Percentiles rank a stretch among this genome's conserved stretches.
phyloP scores from a whole-genome alignment of 2,113 vertebrate species.

The Hipposideros armiger region DNA sequence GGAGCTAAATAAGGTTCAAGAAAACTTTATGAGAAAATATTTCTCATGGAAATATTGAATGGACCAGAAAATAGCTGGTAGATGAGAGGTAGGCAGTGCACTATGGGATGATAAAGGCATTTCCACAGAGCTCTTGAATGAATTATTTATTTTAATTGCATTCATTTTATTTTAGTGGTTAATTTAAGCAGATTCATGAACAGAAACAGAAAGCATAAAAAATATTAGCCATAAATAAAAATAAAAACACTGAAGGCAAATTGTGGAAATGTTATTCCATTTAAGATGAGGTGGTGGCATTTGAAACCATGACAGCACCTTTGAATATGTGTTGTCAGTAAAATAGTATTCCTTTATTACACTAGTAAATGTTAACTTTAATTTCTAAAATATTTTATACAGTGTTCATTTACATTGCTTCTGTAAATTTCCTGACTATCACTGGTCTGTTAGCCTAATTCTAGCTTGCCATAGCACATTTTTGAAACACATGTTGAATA shows the following conservation, averaged over 20 bases:
- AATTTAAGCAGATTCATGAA: neutral
- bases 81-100: neutral
- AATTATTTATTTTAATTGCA: constrained; percentile 17
- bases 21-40: constrained; percentile 42
- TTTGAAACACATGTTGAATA: constrained; percentile 39
- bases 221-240: constrained; percentile 26
- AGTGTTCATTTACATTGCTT: neutral
- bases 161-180: constrained; percentile 53
- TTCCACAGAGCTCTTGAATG: constrained; percentile 1
- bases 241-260: constrained; percentile 48
- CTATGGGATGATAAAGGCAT: neutral
- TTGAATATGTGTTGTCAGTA: neutral
- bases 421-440: constrained; percentile 3
- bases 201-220: constrained; percentile 26
- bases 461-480: constrained; percentile 36
- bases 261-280: constrained; percentile 42
- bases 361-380: constrained; percentile 36
- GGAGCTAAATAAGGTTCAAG: neutral
- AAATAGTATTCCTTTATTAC: constrained; percentile 49
- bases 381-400: constrained; percentile 19
- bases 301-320: constrained; percentile 10
- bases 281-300: neutral
- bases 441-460: constrained; percentile 35
- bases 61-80: neutral
- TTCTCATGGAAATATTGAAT: constrained; percentile 44